A percentile compares a stretch with the other conserved stretches of the same genome.
Conservation (phyloP, 2,113 vertebrate species). For the Cheilinus undulatus region DNA sequence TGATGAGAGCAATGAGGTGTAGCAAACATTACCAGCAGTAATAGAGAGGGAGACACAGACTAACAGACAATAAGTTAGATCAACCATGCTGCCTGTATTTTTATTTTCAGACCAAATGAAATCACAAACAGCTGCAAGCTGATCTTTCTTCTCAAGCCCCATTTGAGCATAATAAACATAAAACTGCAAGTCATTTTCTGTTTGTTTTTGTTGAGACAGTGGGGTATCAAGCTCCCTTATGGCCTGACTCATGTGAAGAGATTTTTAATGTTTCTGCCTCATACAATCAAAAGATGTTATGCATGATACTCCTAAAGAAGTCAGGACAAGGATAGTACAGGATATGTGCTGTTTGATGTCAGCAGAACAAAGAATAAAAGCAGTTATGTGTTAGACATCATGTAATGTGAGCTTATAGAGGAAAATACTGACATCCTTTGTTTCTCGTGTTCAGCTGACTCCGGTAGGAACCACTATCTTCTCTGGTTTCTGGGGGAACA, state of each 20-base stretch:
- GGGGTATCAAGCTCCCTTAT: conserved; percentile 18
- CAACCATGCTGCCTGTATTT: conserved; percentile 16
- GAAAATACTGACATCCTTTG: not conserved
- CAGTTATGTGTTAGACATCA: conserved; percentile 23
- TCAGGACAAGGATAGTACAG: not conserved
- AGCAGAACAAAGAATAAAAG: not conserved
- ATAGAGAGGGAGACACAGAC: not conserved
- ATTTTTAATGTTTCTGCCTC: conserved; percentile 26
- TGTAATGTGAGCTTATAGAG: not conserved
- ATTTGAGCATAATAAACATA: conserved; percentile 44
- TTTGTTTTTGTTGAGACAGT: conserved; percentile 36
- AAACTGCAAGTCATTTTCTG: conserved; percentile 28
- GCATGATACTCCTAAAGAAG: not conserved
- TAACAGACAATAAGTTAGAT: not conserved
- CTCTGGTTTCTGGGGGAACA: conserved; percentile 92
- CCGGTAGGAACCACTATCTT: conserved; percentile 97
- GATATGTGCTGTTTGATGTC: conserved; percentile 10
- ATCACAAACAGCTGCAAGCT: conserved; percentile 13
- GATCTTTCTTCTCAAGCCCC: conserved; percentile 18
- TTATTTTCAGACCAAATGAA: conserved; percentile 25
- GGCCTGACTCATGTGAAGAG: not conserved
- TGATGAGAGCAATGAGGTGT: conserved; percentile 3
- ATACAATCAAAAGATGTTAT: not conserved
- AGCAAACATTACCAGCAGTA: not conserved
- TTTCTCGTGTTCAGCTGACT: conserved; percentile 86